Evolutionary conservation across 53 echinoderm and acorn worm genomes (phyloP).

Genomic region (Holothuria scabra): DNA sequence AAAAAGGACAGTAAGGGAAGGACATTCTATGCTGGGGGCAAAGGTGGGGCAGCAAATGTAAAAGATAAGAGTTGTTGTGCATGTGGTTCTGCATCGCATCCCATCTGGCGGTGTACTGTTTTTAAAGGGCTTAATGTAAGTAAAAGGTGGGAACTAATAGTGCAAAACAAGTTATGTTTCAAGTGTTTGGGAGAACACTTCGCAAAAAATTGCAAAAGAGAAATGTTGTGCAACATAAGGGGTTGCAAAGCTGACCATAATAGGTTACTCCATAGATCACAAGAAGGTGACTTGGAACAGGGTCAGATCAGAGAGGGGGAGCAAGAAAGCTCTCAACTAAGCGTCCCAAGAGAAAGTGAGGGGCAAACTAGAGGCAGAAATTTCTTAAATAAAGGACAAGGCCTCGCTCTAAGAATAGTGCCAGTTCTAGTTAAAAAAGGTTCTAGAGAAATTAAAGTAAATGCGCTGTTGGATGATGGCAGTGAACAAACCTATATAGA

Average conservation of each 20-base stretch:
- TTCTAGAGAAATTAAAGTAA: background rate
- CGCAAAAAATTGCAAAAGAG: background rate
- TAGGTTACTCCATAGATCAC: conserved; percentile 3
- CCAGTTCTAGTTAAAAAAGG: conserved; percentile 9
- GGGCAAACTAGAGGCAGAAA: background rate
- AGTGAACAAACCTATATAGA: conserved; percentile 32
- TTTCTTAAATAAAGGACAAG: background rate
- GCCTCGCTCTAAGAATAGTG: conserved; percentile 9
- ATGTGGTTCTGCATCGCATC: background rate
- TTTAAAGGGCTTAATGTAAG: background rate
- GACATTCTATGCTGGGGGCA: too few species aligned
- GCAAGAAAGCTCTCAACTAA: too few species aligned
- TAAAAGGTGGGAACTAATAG: background rate
- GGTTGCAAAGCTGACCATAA: conserved; percentile 16
- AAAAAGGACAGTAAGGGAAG: too few species aligned
- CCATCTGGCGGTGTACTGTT: conserved; percentile 3
- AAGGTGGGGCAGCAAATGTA: too few species aligned
- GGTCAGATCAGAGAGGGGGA: background rate
- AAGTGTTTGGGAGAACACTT: conserved; percentile 20
- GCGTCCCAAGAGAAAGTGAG: too few species aligned
- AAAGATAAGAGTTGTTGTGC: background rate
- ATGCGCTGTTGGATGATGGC: conserved; percentile 46
- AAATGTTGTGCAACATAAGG: background rate
- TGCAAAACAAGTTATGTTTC: conserved; percentile 3
- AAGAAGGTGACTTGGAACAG: too few species aligned